Base-by-base conservation (phyloP, 2,113 vertebrate genomes). In the Morone chrysops region DNA sequence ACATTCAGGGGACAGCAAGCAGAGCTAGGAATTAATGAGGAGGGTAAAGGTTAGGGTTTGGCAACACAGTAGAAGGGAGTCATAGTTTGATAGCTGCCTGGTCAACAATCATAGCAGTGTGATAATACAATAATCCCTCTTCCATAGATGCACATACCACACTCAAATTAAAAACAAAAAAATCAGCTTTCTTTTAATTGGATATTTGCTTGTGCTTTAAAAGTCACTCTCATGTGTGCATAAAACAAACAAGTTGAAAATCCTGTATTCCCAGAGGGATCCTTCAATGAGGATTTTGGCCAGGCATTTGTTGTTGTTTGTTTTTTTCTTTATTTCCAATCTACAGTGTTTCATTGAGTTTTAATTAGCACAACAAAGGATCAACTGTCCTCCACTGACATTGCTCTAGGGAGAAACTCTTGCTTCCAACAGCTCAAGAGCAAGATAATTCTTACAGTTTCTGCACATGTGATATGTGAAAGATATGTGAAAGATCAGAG, bases 291-390 rank as follows among this genome's bases (percentile, higher is more conserved):
- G 41, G 54, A 61, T 75, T 70, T 36, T 76, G 40, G 65, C 40
- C 31, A 48, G 3, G 8, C 40, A 63, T 70, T 63, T 60, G 70
- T 71, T 68, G 62, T 70, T n/a, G 25, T n/a, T 63, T 17, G 20
- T 60, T 3, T 14, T 17, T 16, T 18, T 51, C 47, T 66, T 41
- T 51, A 2, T 0, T 10, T 62, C 12, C 40, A 48, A 76, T 61
- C 60, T 51, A 50, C 59, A 45, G n/a, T 59, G 36, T 76, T 71
- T 51, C n/a, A 65, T 43, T 41, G 60, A 43, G 36, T 66, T 67
- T 83, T 83, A 77, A 83, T 75, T 75, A 65, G 47, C 60, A 70
- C 80, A 75, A 75, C 57, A 86, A 82, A 79, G 80, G 51, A 74
- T 75, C 75, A 70, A 31, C 59, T 79, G 84, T 82, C 75, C 75